phyloP scores from a whole-genome alignment of 2,113 vertebrate genomes.

The Cyrtonyx montezumae region DNA sequence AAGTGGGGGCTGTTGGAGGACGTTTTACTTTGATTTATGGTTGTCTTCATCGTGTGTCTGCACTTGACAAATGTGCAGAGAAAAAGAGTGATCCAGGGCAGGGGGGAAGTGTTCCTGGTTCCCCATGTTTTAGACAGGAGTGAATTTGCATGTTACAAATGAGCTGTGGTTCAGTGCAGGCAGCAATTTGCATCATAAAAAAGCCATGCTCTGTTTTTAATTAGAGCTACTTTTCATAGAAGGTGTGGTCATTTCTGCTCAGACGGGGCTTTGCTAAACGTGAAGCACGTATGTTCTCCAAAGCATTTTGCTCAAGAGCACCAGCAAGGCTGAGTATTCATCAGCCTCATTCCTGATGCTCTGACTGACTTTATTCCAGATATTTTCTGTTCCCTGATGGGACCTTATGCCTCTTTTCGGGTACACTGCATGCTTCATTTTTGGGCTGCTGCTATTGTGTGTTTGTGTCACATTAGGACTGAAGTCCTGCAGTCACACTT shows the following conservation, averaged over 20 bases:
- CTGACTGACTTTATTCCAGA: constrained; percentile 33
- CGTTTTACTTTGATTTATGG: not conserved
- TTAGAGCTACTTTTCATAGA: constrained; percentile 55
- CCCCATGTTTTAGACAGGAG: not conserved
- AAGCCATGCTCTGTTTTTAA: constrained; percentile 42
- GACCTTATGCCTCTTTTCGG: not conserved
- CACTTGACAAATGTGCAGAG: not conserved
- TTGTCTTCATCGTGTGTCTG: not conserved
- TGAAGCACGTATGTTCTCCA: not conserved
- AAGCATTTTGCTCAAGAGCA: not conserved
- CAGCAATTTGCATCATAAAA: constrained; percentile 34
- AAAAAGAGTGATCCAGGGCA: not conserved
- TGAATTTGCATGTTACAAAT: constrained; percentile 5
- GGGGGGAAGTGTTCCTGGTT: not conserved
- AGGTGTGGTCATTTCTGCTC: constrained; percentile 58
- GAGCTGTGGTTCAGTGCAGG: constrained; percentile 1
- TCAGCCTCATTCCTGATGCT: constrained; percentile 29
- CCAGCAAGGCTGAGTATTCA: constrained; percentile 17
- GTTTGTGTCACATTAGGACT: not conserved
- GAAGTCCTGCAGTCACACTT: not conserved
- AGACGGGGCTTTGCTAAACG: constrained; percentile 16
- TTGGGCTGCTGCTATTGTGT: not conserved
- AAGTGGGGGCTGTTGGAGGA: not conserved
- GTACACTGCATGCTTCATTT: not conserved
- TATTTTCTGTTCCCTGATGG: constrained; percentile 1